phyloP scores from a whole-genome alignment of 2,113 vertebrate genomes.

The Phylloscopus trochiloides region DNA sequence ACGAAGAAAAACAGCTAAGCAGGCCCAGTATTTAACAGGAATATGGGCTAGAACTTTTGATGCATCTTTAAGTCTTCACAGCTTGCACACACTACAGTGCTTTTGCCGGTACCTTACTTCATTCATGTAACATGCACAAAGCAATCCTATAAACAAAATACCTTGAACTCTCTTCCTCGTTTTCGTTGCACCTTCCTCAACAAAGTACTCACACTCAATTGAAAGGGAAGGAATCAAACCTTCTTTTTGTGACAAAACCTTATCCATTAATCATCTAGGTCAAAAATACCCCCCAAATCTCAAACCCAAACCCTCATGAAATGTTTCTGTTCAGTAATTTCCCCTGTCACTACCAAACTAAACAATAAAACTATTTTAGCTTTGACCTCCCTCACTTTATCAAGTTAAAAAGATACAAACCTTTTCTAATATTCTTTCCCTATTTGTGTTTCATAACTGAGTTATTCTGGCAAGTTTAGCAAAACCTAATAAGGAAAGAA shows the following conservation, averaged over 20 bases:
- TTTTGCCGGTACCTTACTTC: neutral
- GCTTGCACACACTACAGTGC: neutral
- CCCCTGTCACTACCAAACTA: neutral
- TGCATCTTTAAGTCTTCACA: neutral
- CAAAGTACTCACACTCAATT: neutral
- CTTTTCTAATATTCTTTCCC: neutral
- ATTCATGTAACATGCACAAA: neutral
- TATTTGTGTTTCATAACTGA: neutral
- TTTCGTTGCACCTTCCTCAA: neutral
- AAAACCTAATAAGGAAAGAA: neutral
- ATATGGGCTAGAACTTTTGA: neutral
- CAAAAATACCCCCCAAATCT: neutral
- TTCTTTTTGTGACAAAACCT: neutral
- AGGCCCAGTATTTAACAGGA: neutral
- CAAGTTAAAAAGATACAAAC: neutral
- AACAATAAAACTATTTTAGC: neutral
- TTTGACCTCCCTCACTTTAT: neutral
- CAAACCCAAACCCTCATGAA: neutral
- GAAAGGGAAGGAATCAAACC: neutral
- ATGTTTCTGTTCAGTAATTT: neutral
- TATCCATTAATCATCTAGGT: neutral
- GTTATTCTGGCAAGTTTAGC: neutral
- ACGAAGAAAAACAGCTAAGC: neutral
- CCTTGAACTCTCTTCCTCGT: neutral
- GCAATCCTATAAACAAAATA: neutral